Base-by-base conservation (phyloP, 2,797 vertebrate species). In the Micromesistius poutassou region DNA sequence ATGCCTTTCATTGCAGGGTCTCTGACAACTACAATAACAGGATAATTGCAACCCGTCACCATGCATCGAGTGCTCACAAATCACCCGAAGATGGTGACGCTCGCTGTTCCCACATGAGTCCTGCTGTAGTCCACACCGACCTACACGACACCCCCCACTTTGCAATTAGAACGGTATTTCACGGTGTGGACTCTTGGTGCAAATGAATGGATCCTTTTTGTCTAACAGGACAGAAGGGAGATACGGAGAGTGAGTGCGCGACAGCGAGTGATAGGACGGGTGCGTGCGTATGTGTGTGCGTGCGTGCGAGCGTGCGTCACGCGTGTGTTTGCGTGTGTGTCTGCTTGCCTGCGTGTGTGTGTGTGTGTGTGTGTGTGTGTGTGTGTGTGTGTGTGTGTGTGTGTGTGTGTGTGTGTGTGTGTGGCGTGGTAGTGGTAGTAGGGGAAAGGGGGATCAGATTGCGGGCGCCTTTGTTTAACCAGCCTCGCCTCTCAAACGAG, bases 401-500 rank as follows among this genome's bases (percentile, higher is more conserved):
- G 46, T 50, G 46, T 50, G 46, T 22, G 46, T 50, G 46, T 62
- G 50, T 62, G 50, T 62, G 50, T 62, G n/a, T 62, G 55, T 62
- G 55, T 62, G 55, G 55, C 55, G 55, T 62, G n/a, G 22, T 62
- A 62, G 55, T 62, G 46, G 50, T 35, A 35, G 33, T 35, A 35
- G 55, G 55, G 55, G 33, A 25, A 42, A 70, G 76, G 74, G 77
- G 84, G 89, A 93, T 94, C 93, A 85, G 93, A 93, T 95, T 93
- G 92, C 91, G 84, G 93, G 87, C 86, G 74, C 90, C 95, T 96
- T 96, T 95, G 96, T 97, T 92, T 93, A 93, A 87, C 85, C 90
- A 88, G 94, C 87, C 94, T 93, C 92, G 28, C 55, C 92, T 95
- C 95, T 95, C 94, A 95, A 88, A 93, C 91, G 94, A 95, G 95